phyloP scores from a whole-genome alignment of 1,140 invertebrate species.

The Tetragnatha versicolor region DNA sequence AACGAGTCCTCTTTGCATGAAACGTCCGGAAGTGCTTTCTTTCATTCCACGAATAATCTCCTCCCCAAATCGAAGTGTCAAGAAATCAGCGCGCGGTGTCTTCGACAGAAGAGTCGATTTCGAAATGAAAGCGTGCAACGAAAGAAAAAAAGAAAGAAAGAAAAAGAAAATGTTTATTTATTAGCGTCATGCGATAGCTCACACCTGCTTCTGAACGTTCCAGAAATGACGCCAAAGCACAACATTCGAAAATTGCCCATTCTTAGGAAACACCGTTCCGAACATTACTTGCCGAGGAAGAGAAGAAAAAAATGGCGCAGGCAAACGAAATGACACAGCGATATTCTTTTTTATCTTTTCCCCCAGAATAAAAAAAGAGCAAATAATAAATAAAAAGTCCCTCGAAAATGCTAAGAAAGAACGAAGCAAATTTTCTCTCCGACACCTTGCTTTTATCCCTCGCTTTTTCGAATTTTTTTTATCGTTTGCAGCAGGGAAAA shows the following conservation, averaged over 20 bases:
- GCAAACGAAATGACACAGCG: constrained; percentile 41
- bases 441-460: not conserved
- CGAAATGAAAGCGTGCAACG: not conserved
- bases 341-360: constrained; percentile 24
- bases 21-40: not conserved
- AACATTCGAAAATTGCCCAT: constrained; percentile 26
- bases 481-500: no score
- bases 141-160: not conserved
- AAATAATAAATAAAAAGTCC: not conserved
- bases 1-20: not conserved
- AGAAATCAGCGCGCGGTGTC: constrained; percentile 9
- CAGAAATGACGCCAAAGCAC: constrained; percentile 17
- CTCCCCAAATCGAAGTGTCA: constrained; percentile 9
- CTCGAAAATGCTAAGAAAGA: constrained; percentile 2
- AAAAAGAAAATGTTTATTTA: constrained; percentile 32
- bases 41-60: not conserved
- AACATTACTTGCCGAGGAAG: not conserved
- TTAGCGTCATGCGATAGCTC: constrained; percentile 30
- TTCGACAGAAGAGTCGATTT: not conserved
- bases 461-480: no score
- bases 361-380: not conserved
- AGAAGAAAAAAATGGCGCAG: not conserved
- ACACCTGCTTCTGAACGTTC: constrained; percentile 29
- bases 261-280: constrained; percentile 29
- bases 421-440: constrained; percentile 31